Conservation (phyloP, 2,797 vertebrate genomes). For the Euthynnus affinis region DNA sequence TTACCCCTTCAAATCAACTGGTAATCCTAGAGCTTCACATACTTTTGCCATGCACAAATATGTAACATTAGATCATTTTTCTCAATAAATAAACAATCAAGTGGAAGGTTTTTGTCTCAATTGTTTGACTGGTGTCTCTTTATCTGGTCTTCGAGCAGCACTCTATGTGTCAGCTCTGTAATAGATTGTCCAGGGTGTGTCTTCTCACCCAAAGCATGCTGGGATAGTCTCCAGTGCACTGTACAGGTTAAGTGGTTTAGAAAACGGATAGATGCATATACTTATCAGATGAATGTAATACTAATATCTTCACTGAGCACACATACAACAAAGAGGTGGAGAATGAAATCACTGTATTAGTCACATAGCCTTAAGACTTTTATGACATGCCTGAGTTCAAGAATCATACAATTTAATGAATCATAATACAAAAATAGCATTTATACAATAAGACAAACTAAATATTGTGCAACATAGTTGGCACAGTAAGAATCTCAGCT, state of each 20-base stretch:
- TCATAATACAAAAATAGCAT: constrained; percentile 75
- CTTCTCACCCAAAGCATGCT: not conserved
- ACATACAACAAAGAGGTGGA: not conserved
- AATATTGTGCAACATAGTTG: not conserved
- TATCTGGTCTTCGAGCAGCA: too few species aligned
- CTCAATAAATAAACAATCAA: too few species aligned
- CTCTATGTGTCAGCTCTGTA: too few species aligned
- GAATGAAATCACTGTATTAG: constrained; percentile 28
- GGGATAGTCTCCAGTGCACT: not conserved
- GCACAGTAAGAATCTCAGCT: not conserved
- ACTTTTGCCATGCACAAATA: too few species aligned
- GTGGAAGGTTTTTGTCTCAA: too few species aligned
- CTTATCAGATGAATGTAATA: too few species aligned
- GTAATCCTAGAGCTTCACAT: too few species aligned
- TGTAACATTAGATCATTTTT: too few species aligned
- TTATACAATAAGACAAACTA: constrained; percentile 32
- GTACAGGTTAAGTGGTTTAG: too few species aligned
- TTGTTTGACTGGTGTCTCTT: too few species aligned
- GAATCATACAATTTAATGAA: constrained; percentile 54
- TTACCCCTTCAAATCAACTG: too few species aligned
- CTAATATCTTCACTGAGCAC: not conserved
- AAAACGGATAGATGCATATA: too few species aligned
- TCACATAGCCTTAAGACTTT: constrained; percentile 27
- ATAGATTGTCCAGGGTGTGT: not conserved
- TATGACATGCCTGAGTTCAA: constrained; percentile 51